Evolutionary conservation across 2,888 invertebrate species (phyloP).

Genomic region (Mythimna vitellina): DNA sequence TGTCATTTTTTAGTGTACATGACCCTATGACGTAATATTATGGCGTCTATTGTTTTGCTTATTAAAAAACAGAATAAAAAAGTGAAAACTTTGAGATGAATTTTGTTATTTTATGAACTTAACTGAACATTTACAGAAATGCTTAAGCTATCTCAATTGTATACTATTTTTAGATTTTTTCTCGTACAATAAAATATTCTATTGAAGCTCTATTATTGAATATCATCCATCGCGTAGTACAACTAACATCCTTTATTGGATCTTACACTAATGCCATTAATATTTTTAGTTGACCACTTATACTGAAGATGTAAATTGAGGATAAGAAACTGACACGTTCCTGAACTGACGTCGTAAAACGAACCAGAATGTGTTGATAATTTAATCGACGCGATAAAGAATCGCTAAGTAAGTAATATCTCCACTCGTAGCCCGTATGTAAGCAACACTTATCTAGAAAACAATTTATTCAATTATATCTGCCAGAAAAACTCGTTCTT

Average conservation of each 20-base stretch:
- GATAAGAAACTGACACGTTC: slow-evolving; percentile 47
- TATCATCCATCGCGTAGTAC: slow-evolving; percentile 21
- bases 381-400: slow-evolving; percentile 65
- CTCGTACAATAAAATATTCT: slow-evolving; percentile 33
- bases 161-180: no score
- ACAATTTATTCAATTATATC: slow-evolving; percentile 79
- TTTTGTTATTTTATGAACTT: no score
- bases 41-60: no score
- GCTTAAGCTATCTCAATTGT: no score
- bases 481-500: slow-evolving; percentile 83
- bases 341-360: slow-evolving; percentile 53
- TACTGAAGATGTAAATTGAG: slow-evolving; percentile 30
- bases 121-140: no score
- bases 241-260: slow-evolving; percentile 23
- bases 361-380: slow-evolving; percentile 64
- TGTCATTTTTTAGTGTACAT: no score
- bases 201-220: slow-evolving; percentile 75
- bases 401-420: slow-evolving; percentile 65
- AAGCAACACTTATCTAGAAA: slow-evolving; percentile 73
- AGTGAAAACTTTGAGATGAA: no score
- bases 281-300: slow-evolving; percentile 30
- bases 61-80: no score
- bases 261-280: slow-evolving; percentile 21
- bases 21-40: no score
- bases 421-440: slow-evolving; percentile 62